Conservation (phyloP, 2,888 invertebrate genomes). For the Drosophila hamatofila region DNA sequence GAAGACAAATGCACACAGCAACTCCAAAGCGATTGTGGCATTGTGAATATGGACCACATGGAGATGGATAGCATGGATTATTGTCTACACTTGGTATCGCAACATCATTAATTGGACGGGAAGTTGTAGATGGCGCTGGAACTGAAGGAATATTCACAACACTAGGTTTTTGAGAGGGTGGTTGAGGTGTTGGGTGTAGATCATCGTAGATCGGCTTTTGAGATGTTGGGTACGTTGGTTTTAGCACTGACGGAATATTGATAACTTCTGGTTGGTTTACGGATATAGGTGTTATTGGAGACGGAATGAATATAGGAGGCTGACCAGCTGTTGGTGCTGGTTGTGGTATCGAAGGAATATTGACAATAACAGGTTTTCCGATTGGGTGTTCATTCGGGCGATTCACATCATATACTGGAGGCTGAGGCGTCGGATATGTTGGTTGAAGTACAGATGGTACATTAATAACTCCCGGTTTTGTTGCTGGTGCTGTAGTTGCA, state of each 20-base stretch:
- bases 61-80: constrained; percentile 88
- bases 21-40: constrained; percentile 89
- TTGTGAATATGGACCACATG: constrained; percentile 89
- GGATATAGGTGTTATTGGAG: constrained; percentile 10
- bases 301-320: constrained; percentile 22
- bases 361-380: constrained; percentile 33
- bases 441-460: constrained; percentile 38
- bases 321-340: constrained; percentile 14
- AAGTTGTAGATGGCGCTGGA: constrained; percentile 7
- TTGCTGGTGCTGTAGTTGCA: constrained; percentile 8
- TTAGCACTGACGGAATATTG: constrained; percentile 34
- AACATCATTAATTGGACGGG: constrained; percentile 48
- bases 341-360: constrained; percentile 39
- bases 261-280: constrained; percentile 30
- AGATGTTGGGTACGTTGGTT: constrained; percentile 40
- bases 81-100: constrained; percentile 34
- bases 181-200: constrained; percentile 15
- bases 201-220: constrained; percentile 34
- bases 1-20: constrained; percentile 87
- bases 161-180: constrained; percentile 20
- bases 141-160: constrained; percentile 58
- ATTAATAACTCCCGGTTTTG: constrained; percentile 31
- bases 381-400: constrained; percentile 14
- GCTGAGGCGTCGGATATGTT: constrained; percentile 24
- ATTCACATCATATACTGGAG: constrained; percentile 50